phyloP scores from a whole-genome alignment of 1,140 invertebrate genomes.

The Papilio glaucus region DNA sequence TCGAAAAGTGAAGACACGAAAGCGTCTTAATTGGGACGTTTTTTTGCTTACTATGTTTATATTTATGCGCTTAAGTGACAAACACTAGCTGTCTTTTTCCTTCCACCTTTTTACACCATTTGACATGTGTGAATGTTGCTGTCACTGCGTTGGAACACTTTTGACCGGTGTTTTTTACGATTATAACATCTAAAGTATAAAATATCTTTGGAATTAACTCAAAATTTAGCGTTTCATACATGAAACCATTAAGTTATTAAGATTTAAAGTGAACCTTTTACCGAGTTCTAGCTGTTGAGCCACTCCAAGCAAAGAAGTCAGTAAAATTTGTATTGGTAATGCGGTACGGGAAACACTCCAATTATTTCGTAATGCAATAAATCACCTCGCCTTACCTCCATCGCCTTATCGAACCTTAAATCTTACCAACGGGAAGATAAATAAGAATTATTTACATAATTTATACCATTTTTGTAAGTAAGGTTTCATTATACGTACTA shows the following conservation, averaged over 20 bases:
- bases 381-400: slow-evolving; percentile 23
- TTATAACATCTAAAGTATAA: no score
- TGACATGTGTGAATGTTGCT: no score
- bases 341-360: slow-evolving; percentile 15
- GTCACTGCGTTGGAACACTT: no score
- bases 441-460: slow-evolving; percentile 31
- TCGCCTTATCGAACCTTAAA: slow-evolving; percentile 21
- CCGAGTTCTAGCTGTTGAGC: slow-evolving; percentile 2
- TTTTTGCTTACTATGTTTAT: no score
- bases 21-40: no score
- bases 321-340: neutral
- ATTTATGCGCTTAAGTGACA: no score
- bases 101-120: no score
- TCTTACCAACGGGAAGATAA: slow-evolving; percentile 20
- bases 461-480: neutral
- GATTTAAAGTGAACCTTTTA: neutral
- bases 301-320: neutral
- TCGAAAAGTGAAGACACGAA: no score
- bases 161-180: no score
- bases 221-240: neutral
- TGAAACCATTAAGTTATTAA: neutral
- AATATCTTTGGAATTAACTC: no score
- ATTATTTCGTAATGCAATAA: slow-evolving; percentile 28
- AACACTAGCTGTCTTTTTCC: no score
- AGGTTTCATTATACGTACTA: neutral